Conservation (phyloP, 2,113 vertebrate species). For the Anoplopoma fimbria region DNA sequence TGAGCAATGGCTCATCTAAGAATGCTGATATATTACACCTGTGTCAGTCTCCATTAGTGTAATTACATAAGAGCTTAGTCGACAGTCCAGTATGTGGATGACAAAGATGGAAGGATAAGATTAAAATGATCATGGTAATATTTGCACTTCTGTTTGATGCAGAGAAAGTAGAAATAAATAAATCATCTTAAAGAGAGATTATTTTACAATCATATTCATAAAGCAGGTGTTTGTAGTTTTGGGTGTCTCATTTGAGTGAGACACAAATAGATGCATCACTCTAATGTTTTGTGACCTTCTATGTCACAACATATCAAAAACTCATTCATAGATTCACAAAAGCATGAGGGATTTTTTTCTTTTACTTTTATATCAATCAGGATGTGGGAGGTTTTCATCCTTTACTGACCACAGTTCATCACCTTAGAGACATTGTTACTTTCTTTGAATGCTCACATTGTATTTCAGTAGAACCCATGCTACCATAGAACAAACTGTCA, state of each 20-base stretch:
- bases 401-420: background rate
- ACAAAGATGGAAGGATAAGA: constrained; percentile 30
- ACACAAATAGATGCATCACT: background rate
- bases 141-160: constrained; percentile 51
- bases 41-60: constrained; percentile 64
- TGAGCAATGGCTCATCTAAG: constrained; percentile 49
- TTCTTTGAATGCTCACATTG: background rate
- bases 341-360: background rate
- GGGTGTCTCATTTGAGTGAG: constrained; percentile 3
- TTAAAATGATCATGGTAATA: constrained; percentile 59
- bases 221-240: constrained; percentile 2
- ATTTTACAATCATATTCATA: constrained; percentile 13
- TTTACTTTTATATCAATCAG: background rate
- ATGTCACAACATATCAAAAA: constrained; percentile 31
- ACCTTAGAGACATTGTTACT: background rate
- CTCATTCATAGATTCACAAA: background rate
- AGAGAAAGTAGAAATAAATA: constrained; percentile 4
- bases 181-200: background rate
- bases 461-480: background rate
- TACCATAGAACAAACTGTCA: too few species aligned
- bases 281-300: constrained; percentile 20
- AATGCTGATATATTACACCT: constrained; percentile 59
- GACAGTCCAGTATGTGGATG: constrained; percentile 44
- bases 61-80: constrained; percentile 51
- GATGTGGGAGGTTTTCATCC: background rate